Conservation (phyloP, 2,113 vertebrate species). For the Pseudorasbora parva region DNA sequence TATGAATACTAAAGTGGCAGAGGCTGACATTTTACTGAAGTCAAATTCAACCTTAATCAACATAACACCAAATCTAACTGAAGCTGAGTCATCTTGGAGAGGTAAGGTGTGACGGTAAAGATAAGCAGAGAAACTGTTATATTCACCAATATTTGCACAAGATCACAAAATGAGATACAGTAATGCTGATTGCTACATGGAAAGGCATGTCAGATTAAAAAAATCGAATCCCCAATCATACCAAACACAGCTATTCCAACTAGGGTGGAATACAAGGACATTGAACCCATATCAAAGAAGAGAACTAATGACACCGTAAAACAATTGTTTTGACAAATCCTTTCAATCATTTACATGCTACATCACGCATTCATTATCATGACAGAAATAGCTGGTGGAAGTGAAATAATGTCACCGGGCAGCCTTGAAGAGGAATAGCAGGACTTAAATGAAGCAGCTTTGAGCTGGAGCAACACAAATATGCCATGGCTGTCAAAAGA, state of each 20-base stretch:
- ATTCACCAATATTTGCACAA: neutral
- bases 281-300: neutral
- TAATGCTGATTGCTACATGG: neutral
- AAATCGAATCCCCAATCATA: neutral
- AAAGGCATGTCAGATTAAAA: neutral
- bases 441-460: neutral
- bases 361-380: conserved; percentile 24
- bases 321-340: conserved; percentile 14
- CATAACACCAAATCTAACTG: neutral
- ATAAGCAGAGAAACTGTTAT: neutral
- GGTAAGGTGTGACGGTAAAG: neutral
- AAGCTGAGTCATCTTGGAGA: neutral
- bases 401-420: conserved; percentile 8
- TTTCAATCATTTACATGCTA: conserved; percentile 8
- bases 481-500: conserved; percentile 38
- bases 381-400: neutral
- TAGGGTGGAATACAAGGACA: neutral
- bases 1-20: too few species aligned
- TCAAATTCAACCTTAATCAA: neutral
- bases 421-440: neutral
- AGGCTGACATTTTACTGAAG: neutral
- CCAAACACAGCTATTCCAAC: neutral
- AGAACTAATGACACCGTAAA: conserved; percentile 2
- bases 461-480: conserved; percentile 17
- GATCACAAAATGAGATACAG: neutral